These are phyloP conservation scores for Tuberolachnus salignus DNA, from an alignment of 2,888 invertebrate species.

Conservation along the genomic window DNA sequence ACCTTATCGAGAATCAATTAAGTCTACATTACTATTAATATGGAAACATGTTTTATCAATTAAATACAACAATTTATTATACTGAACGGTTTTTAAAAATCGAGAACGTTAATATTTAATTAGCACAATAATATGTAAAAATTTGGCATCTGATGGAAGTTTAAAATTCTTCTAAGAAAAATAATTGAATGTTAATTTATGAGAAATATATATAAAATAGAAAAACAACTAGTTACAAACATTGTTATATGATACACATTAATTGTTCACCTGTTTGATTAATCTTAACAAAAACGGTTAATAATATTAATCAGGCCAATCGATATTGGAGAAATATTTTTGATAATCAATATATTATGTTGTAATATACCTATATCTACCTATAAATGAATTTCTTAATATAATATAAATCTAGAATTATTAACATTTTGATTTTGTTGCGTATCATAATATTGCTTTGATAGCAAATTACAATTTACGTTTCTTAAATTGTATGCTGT, in stretches of 20 bases:
- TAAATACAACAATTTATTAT: neutral
- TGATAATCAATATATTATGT: neutral
- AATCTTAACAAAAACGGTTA: too few relatives aligned
- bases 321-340: too few relatives aligned
- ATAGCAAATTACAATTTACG: neutral
- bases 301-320: too few relatives aligned
- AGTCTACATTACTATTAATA: neutral
- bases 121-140: conserved; percentile 15
- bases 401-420: neutral
- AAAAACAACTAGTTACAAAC: neutral
- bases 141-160: conserved; percentile 40
- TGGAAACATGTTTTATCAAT: neutral
- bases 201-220: neutral
- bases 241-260: too few relatives aligned
- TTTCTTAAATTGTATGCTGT: too few relatives aligned
- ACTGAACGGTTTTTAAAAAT: neutral
- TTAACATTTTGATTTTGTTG: conserved; percentile 15
- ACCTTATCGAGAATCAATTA: neutral
- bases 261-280: too few relatives aligned
- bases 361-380: neutral
- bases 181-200: too few relatives aligned
- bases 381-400: neutral
- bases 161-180: neutral
- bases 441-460: conserved; percentile 23
- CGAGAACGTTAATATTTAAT: conserved; percentile 31